A percentile compares a stretch with the other conserved stretches of the same genome.
These are phyloP conservation scores for Quiscalus mexicanus DNA, from an alignment of 2,113 vertebrate genomes.

Conservation along the genomic window DNA sequence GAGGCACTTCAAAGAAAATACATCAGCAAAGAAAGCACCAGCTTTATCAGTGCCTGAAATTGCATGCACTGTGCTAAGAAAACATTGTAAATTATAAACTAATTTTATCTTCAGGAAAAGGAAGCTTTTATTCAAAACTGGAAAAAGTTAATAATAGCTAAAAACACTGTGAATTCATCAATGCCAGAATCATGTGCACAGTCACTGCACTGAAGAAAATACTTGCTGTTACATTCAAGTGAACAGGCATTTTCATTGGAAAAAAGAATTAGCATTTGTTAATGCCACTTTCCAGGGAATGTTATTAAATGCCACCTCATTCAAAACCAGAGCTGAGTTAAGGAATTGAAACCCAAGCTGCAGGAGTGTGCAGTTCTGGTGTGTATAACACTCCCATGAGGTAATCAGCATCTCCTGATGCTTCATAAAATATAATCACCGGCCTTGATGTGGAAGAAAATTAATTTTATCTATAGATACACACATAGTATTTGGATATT, in stretches of 20 bases:
- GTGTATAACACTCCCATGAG: rapidly evolving
- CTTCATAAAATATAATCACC: neutral
- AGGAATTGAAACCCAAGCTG: neutral
- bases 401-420: neutral
- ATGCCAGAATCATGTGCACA: neutral
- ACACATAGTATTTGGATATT: neutral
- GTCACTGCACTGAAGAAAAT: neutral
- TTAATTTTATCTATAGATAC: neutral
- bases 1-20: neutral
- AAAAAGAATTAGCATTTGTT: neutral
- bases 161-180: neutral
- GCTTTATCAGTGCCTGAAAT: neutral
- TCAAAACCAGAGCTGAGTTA: neutral
- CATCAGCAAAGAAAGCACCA: neutral
- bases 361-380: neutral
- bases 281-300: neutral
- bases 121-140: neutral
- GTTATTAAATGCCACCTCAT: neutral
- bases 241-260: neutral
- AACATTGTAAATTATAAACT: neutral
- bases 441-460: neutral
- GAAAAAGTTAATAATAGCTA: neutral
- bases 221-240: neutral
- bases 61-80: neutral
- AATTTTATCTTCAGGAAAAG: neutral